Evolutionary conservation across 2,797 vertebrate genomes (phyloP).

Genomic region (Octomys mimax): DNA sequence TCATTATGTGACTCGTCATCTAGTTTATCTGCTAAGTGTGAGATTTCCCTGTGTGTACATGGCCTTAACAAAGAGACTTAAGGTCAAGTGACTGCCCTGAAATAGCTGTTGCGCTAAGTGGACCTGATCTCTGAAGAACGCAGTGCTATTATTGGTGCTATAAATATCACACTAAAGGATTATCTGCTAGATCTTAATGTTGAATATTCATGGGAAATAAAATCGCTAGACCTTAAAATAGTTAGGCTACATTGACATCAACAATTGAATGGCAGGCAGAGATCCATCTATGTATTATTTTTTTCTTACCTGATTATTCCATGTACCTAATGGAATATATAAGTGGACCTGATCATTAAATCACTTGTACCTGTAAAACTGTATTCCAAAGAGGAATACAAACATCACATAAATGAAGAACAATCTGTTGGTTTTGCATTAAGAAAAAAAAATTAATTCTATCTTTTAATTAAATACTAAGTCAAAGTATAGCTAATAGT

Average conservation of each 20-base stretch:
- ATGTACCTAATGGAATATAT: not conserved
- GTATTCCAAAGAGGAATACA: not conserved
- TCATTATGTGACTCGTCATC: not conserved
- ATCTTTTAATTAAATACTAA: constrained; percentile 25
- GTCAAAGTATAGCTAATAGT: not conserved
- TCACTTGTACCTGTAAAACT: not conserved
- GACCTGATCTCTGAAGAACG: not conserved
- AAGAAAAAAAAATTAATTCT: not conserved
- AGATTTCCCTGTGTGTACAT: constrained; percentile 10
- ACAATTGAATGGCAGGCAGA: not conserved
- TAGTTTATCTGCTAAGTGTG: constrained; percentile 9
- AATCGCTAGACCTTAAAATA: constrained; percentile 3
- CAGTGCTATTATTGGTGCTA: not conserved
- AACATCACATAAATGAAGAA: not conserved
- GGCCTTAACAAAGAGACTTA: not conserved
- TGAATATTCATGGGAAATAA: constrained; percentile 19
- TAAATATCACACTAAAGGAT: not conserved
- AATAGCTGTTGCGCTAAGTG: not conserved
- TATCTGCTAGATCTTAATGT: not conserved
- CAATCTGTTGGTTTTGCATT: not conserved
- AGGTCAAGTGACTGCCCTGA: not conserved
- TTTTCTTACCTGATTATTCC: constrained; percentile 12
- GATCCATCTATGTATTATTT: not conserved
- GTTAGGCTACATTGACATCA: not conserved
- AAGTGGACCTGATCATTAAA: not conserved